phyloP scores from a whole-genome alignment of 64 coral and sea anemone genomes.

The Orbicella faveolata region DNA sequence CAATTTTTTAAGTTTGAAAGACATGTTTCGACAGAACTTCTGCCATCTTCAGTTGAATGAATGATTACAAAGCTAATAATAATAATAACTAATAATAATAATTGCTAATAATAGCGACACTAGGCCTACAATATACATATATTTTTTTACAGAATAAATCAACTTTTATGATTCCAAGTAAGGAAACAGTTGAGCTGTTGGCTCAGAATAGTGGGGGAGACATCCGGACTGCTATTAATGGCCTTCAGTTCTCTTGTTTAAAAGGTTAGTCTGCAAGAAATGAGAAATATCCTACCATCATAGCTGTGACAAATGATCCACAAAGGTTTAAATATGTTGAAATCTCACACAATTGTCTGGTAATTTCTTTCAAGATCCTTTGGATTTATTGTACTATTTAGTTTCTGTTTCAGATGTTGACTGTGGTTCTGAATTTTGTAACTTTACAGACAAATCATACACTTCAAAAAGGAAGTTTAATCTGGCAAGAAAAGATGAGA shows the following conservation, averaged over 20 bases:
- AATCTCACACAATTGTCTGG: too few relatives aligned
- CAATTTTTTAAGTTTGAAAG: too few relatives aligned
- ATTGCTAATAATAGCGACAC: too few relatives aligned
- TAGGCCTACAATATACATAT: too few relatives aligned
- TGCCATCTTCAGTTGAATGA: too few relatives aligned
- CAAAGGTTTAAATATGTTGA: too few relatives aligned
- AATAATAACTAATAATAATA: too few relatives aligned
- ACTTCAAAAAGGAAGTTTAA: neutral
- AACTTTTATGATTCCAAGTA: slow-evolving; percentile 65
- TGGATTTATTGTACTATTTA: too few relatives aligned
- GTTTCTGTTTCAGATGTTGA: neutral
- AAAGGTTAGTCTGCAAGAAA: slow-evolving; percentile 54
- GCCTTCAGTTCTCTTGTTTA: slow-evolving; percentile 87
- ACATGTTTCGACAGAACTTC: too few relatives aligned
- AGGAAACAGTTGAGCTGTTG: slow-evolving; percentile 81
- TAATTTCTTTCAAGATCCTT: neutral
- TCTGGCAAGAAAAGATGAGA: neutral
- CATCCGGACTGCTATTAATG: slow-evolving; percentile 89
- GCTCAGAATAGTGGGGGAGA: slow-evolving; percentile 89
- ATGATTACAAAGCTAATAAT: too few relatives aligned
- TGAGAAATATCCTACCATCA: neutral
- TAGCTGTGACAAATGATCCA: too few relatives aligned
- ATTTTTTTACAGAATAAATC: slow-evolving; percentile 44
- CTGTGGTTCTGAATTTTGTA: neutral
- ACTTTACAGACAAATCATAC: neutral